Base-by-base conservation (phyloP, 2,797 vertebrate genomes). In the Rhincodon typus region DNA sequence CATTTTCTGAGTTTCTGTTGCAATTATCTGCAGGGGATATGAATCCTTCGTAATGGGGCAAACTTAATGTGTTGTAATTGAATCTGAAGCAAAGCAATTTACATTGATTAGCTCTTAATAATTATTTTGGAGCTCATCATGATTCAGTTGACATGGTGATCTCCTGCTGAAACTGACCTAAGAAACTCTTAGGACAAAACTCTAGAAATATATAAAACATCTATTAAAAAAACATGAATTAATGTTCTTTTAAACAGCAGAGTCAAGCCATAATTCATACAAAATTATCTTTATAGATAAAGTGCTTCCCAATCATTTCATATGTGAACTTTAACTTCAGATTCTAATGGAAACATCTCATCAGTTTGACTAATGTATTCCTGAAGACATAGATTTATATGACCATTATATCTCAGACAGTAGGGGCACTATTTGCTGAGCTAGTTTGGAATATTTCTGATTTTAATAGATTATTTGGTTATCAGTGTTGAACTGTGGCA, bases 361-460 rank as follows among this genome's bases (percentile, higher is more conserved):
- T 94, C 66, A 74, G 94, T 10, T 94, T 94, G 94, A 94, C 69
- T 5, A 94, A 94, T 74, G 94, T 42, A 34, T 74, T 74, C 50
- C 67, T 50, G 27, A 25, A 50, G 94, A 53, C 46, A 4, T 23
- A 30, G 94, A 74, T 94, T 94, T 74, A 94, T 94, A 50, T 3
- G 25, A 94, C 23, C 38, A n/a, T 72, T 42, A 50, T 50, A 50
- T 12, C 93, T 50, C 25, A 30, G 23, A 46, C 42, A 30, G 69
- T 46, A 50, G 69, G 17, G 30, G 13, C 69, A 69, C 25, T 23
- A 94, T 94, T 94, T 94, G 21, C 42, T 13, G 42, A 57, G 34
- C 42, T 30, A 27, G 25, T 17, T 46, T 27, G 23, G 5, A 90
- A 4, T 53, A 94, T 46, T 94, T 94, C 25, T 50, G 42, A 94